These are phyloP conservation scores for Anas bahamensis DNA, from an alignment of 2,797 vertebrate species.

Conservation along the genomic window DNA sequence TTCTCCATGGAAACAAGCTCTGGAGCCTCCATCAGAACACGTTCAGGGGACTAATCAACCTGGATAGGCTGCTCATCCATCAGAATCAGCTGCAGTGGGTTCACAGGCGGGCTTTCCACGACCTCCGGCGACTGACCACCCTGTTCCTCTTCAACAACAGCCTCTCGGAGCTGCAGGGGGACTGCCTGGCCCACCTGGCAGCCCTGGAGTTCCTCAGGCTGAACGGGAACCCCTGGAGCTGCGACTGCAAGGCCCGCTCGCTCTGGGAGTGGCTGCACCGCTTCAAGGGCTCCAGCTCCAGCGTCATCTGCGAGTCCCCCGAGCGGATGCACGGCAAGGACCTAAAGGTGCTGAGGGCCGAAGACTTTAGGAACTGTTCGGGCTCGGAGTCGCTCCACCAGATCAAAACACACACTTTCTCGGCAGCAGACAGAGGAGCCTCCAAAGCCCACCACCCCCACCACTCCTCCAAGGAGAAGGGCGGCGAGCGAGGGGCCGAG, in stretches of 20 bases:
- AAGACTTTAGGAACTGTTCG: slow-evolving; percentile 92
- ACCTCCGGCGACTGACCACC: slow-evolving; percentile 93
- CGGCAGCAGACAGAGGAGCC: slow-evolving; percentile 84
- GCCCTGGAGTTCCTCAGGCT: slow-evolving; percentile 96
- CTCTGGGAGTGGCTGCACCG: slow-evolving; percentile 97
- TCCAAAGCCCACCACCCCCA: slow-evolving; percentile 85
- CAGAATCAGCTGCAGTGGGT: slow-evolving; percentile 97
- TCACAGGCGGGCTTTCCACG: slow-evolving; percentile 92
- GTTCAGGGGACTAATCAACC: slow-evolving; percentile 91
- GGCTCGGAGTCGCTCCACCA: slow-evolving; percentile 93
- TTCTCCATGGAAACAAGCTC: slow-evolving; percentile 96
- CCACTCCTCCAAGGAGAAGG: slow-evolving; percentile 77
- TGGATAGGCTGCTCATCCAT: slow-evolving; percentile 95
- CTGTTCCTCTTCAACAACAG: slow-evolving; percentile 98
- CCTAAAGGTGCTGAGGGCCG: slow-evolving; percentile 89
- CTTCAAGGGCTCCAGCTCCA: slow-evolving; percentile 94
- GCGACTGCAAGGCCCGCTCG: slow-evolving; percentile 91
- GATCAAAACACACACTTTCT: slow-evolving; percentile 90
- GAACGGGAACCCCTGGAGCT: slow-evolving; percentile 97
- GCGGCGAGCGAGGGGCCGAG: slow-evolving; percentile 55
- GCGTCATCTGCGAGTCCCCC: slow-evolving; percentile 87
- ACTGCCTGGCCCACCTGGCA: slow-evolving; percentile 89
- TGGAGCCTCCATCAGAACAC: slow-evolving; percentile 96
- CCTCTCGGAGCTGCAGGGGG: slow-evolving; percentile 90
- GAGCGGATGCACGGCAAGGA: slow-evolving; percentile 85